Base-by-base conservation (phyloP, 2,888 invertebrate species). In the Hirtodrosophila duncani region DNA sequence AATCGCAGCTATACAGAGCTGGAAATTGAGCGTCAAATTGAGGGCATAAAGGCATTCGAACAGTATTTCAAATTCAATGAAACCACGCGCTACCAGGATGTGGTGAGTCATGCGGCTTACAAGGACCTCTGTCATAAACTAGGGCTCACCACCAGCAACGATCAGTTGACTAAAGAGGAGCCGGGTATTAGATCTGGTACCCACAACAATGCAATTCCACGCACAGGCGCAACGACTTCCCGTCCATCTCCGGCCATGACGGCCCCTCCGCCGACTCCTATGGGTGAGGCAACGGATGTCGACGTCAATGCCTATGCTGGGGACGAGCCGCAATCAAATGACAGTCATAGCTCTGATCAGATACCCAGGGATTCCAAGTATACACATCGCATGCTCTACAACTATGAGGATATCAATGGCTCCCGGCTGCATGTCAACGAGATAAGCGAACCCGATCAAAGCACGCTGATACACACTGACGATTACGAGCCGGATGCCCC, bases 1-100 rank as follows among this genome's bases (percentile, higher is more conserved):
- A 50, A 55, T 11, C 16, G 8, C n/a, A 55, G 51, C 14, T 56
- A 42, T 30, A 70, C 60, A 7, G 81, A 75, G 27, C 29, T 59
- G 20, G 75, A 75, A 30, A 75, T 81, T 17, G 79, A 74, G 16
- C 50, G 43, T 1, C 79, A 75, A 42, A 75, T 81, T 9, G 63
- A 78, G 31, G 61, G 60, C 3, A 74, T 81, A 0, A 74, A 64
- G 14, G 46, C n/a, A 33, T 51, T 56, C 7, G 56, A 56, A 10
- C 56, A 56, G 10, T 56, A 56, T n/a, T 26, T 46, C 8, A 26
- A 20, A 5, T 31, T 56, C 11, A 56, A 39, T 1, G 56, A 56
- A 8, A 26, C 48, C 8, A 29, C 39, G 1, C 46, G 48, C 7
- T 67, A 59, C 20, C 67, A 57, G 46, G 61, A 67, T 6, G 9